These are phyloP conservation scores for Anguilla rostrata DNA, from an alignment of 2,113 vertebrate genomes.

Conservation along the genomic window DNA sequence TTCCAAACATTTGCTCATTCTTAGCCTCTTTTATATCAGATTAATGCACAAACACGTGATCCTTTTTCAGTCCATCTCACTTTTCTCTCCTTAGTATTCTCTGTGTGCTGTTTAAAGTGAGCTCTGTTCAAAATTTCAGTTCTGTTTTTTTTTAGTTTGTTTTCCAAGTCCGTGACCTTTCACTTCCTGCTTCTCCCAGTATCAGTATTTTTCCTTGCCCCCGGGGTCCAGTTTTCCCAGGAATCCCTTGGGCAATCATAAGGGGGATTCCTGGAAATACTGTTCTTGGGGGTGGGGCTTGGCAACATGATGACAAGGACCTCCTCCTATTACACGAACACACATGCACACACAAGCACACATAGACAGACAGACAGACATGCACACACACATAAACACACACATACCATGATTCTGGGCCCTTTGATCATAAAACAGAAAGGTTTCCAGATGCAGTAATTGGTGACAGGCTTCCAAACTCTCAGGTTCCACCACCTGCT, in stretches of 20 bases:
- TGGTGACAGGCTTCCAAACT: neutral
- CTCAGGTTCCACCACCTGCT: neutral
- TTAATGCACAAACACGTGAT: neutral
- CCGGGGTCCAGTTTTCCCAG: slow-evolving; percentile 99
- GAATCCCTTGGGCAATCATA: slow-evolving; percentile 92
- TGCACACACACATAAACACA: neutral
- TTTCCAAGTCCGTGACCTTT: neutral
- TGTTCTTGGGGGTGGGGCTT: slow-evolving; percentile 97
- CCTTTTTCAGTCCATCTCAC: neutral
- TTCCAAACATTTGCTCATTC: neutral
- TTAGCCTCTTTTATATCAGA: neutral
- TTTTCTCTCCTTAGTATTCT: neutral
- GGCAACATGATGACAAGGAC: slow-evolving; percentile 50
- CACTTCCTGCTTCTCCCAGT: neutral
- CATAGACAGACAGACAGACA: neutral
- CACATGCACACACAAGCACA: neutral
- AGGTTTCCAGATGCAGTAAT: neutral
- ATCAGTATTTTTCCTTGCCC: slow-evolving; percentile 72
- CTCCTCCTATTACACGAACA: neutral
- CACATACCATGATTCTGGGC: neutral
- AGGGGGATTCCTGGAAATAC: slow-evolving; percentile 99
- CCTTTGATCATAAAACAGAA: neutral
- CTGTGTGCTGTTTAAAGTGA: neutral
- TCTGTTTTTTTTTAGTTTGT: neutral
- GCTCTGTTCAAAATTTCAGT: neutral